Base-by-base conservation (phyloP, 2,113 vertebrate species). In the Rhagologus leucostigma region DNA sequence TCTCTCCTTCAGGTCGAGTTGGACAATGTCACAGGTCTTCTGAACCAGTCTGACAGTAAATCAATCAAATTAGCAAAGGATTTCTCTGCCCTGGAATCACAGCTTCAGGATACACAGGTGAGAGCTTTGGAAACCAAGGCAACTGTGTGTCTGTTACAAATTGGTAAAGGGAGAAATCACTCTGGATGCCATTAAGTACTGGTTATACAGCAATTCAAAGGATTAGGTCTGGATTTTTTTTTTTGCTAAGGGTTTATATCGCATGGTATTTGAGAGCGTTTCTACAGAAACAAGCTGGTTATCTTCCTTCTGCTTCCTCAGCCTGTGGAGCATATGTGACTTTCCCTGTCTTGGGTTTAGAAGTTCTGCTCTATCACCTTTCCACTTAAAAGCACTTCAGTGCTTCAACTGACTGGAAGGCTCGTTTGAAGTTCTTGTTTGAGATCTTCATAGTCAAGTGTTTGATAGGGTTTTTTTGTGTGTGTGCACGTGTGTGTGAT, bases 21-120 rank as follows among this genome's bases (percentile, higher is more conserved):
- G 97, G 99, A 99, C 35, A 99, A 98, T 10, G 98, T 99, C 29
- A 99, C 89, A 11, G n/a, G 92, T 10, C 60, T 99, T 65, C 97
- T 99, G 92, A 98, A 87, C 80, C 99, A 99, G 3, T 98, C 98
- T 14, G 99, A 99, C 89, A 98, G 99, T 90, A 99, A 99, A 92
- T 99, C 99, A 89, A 99, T 99, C 97, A 99, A 99, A 97, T 97
- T 99, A n/a, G 87, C 98, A 52, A 99, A 99, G 96, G 99, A 99
- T 97, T 98, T 97, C 95, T 99, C 99, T 26, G 81, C 98, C 17
- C 97, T 99, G 80, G 99, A 99, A 97, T 99, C 99, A 4, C 99
- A 99, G 97, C 98, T 99, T 89, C 99, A 99, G 97, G 99, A 99
- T 78, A 97, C 98, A 12, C 99, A 99, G 99, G 99, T 99, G 90